These are phyloP conservation scores for Lathamus discolor DNA, from an alignment of 2,113 vertebrate genomes.

Conservation along the genomic window DNA sequence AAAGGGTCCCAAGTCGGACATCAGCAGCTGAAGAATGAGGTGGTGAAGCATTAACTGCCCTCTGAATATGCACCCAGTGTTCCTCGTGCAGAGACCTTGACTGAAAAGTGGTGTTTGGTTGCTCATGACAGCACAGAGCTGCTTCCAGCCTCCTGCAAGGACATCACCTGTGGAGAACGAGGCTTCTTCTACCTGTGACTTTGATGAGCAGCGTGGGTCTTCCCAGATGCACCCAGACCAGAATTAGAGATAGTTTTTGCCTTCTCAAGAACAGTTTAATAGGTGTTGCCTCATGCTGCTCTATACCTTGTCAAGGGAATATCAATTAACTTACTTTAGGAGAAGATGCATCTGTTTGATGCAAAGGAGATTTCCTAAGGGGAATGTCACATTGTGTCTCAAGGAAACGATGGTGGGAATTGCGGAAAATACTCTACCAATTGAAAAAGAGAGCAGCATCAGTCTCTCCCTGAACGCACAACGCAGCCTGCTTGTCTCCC, in stretches of 20 bases:
- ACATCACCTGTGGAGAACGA: background rate
- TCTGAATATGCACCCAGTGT: background rate
- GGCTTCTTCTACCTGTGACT: background rate
- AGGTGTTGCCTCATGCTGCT: background rate
- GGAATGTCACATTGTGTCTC: background rate
- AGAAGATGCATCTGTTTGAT: background rate
- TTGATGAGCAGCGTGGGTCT: background rate
- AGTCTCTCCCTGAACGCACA: background rate
- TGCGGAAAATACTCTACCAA: background rate
- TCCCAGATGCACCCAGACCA: background rate
- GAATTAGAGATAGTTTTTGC: background rate
- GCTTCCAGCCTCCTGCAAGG: background rate
- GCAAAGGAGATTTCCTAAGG: background rate
- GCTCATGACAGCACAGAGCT: rapidly evolving
- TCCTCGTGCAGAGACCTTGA: background rate
- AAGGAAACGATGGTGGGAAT: background rate
- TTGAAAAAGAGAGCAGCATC: background rate
- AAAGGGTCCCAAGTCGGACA: background rate
- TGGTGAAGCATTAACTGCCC: background rate
- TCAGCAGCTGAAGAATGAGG: background rate
- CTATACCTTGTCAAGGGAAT: background rate
- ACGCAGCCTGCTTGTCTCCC: background rate
- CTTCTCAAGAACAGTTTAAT: background rate
- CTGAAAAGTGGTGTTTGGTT: background rate
- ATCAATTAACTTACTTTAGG: background rate